phyloP scores from a whole-genome alignment of 2,797 vertebrate species.

The Sphaeramia orbicularis region DNA sequence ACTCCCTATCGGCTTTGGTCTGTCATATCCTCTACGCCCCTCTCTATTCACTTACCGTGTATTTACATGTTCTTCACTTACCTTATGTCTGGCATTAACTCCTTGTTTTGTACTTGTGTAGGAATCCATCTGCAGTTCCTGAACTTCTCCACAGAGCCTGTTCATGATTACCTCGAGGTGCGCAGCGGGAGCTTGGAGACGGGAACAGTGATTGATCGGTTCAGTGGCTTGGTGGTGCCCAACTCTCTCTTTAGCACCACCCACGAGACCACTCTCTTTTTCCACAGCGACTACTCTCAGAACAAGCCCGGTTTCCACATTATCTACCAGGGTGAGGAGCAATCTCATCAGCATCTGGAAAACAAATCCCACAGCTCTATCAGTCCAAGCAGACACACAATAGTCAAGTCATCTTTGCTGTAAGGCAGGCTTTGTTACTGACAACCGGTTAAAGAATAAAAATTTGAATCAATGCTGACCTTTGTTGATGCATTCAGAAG shows the following conservation, averaged over 20 bases:
- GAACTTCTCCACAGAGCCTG: constrained; percentile 98
- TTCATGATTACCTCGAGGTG: constrained; percentile 98
- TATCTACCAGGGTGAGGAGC: constrained; percentile 92
- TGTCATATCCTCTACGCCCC: constrained; percentile 46
- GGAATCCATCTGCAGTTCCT: constrained; percentile 97
- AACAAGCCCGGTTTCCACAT: constrained; percentile 97
- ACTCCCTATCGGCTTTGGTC: constrained; percentile 95
- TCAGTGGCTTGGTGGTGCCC: constrained; percentile 92
- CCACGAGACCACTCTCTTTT: constrained; percentile 96
- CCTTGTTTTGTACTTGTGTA: constrained; percentile 59
- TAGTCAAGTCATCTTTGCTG: neutral
- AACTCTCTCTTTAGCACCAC: constrained; percentile 97
- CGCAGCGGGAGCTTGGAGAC: constrained; percentile 91
- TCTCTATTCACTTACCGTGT: constrained; percentile 1
- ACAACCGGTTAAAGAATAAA: constrained; percentile 26
- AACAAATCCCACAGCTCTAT: constrained; percentile 16
- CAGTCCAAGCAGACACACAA: constrained; percentile 20
- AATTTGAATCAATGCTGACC: constrained; percentile 13
- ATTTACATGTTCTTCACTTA: neutral
- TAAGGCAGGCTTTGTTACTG: too few relatives aligned
- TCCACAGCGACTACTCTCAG: constrained; percentile 98
- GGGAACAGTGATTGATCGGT: constrained; percentile 93
- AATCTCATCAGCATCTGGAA: constrained; percentile 14
- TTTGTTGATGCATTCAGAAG: constrained; percentile 1
- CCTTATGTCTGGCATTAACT: constrained; percentile 8